Base-by-base conservation (phyloP, 2,113 vertebrate species). In the Pandion haliaetus region DNA sequence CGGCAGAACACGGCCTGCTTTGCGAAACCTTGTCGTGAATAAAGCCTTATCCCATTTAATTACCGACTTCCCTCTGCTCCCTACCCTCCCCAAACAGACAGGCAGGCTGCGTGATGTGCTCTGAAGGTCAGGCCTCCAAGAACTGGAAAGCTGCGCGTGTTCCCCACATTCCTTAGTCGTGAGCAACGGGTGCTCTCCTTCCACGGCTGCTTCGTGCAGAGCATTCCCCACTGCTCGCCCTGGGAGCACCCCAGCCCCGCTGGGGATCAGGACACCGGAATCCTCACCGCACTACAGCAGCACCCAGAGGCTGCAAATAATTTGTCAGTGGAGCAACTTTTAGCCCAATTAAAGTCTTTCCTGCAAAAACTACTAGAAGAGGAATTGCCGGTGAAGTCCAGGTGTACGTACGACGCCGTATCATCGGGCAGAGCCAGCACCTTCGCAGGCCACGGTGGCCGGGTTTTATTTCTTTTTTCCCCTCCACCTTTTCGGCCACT, bases 111-210 rank as follows among this genome's bases (percentile, higher is more conserved):
- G 12, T 4, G 55, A 34, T 6, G 25, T 3, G 45, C 38, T 45
- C 34, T 3, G 29, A 26, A 40, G 50, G 58, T 47, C 58, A 12
- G 42, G 29, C 10, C 58, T 10, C 50, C 38, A 1, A 19, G 59
- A n/a, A 10, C 7, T 1, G 20, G 29, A 50, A 31, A 11, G n/a
- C 31, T 2, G 10, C 6, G 8, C 7, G 5, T 5, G 65, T 15
- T 71, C 65, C 47, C 72, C 52, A 8, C 52, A 9, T n/a, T 34
- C 71, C 50, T 38, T 57, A 23, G 21, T 42, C 20, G 8, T 8
- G 31, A 47, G 65, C 44, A 16, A 50, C 20, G 3, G n/a, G 26
- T 11, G 17, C 40, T 45, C 72, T 23, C 55, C 73, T 31, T 29
- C 57, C 55, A 9, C 1, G 42, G 55, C 73, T 23, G 40, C 34